Conservation (phyloP, 2,888 invertebrate species). For the Cremastobaeus sp. region DNA sequence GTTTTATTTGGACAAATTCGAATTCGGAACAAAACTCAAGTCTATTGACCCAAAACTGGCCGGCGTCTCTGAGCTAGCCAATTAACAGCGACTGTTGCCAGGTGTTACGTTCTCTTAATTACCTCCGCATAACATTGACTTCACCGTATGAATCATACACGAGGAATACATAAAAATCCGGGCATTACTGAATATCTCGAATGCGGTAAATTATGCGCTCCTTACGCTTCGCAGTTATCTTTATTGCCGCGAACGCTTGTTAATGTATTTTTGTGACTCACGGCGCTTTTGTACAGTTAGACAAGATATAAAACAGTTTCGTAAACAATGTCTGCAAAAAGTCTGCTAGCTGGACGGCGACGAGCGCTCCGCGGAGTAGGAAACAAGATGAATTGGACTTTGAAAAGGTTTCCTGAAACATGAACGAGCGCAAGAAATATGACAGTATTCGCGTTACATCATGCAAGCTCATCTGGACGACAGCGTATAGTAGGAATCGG, state of each 20-base stretch:
- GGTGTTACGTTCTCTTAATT: slow-evolving; percentile 24
- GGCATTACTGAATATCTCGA: slow-evolving; percentile 17
- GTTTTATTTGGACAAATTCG: not conserved
- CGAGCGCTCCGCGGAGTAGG: not conserved
- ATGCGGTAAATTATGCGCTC: slow-evolving; percentile 16
- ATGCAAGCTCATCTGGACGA: no score
- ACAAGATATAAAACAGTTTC: slow-evolving; percentile 21
- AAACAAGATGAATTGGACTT: not conserved
- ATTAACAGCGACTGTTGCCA: slow-evolving; percentile 21
- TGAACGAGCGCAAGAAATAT: not conserved
- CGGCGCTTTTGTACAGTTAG: slow-evolving; percentile 4
- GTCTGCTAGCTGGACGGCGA: not conserved
- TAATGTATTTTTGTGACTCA: slow-evolving; percentile 20
- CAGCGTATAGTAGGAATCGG: no score
- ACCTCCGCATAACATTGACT: slow-evolving; percentile 16
- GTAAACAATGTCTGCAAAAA: slow-evolving; percentile 29
- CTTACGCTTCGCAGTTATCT: slow-evolving; percentile 20
- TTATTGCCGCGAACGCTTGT: slow-evolving; percentile 21
- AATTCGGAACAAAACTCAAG: not conserved
- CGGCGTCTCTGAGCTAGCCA: slow-evolving; percentile 3
- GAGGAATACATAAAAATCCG: slow-evolving; percentile 13
- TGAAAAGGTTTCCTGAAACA: not conserved
- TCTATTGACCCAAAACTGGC: slow-evolving; percentile 20
- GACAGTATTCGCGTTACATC: not conserved
- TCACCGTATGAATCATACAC: slow-evolving; percentile 18